Percentiles rank a stretch among this genome's conserved stretches.
Evolutionary conservation across 2,797 vertebrate genomes (phyloP).

Genomic region (Poeciliopsis turneri): DNA sequence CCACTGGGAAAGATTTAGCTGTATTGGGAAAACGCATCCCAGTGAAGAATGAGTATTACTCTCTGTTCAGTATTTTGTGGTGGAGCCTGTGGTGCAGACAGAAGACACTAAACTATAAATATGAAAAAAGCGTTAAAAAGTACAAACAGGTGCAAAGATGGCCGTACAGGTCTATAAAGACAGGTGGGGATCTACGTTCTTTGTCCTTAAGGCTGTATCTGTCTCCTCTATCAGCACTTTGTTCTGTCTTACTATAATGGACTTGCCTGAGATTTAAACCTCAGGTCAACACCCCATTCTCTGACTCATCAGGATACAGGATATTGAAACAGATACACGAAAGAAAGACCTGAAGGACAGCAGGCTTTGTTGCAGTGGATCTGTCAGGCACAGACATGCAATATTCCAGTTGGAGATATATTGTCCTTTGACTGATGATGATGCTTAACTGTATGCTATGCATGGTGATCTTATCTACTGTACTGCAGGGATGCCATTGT

Average conservation of each 20-base stretch:
- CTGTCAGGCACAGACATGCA: slow-evolving; percentile 36
- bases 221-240: slow-evolving; percentile 66
- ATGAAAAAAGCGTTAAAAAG: slow-evolving; percentile 22
- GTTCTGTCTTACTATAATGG: slow-evolving; percentile 72
- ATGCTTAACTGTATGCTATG: slow-evolving; percentile 38
- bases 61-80: slow-evolving; percentile 40
- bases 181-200: slow-evolving; percentile 67
- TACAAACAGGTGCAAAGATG: slow-evolving; percentile 35
- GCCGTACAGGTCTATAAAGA: slow-evolving; percentile 54
- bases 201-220: slow-evolving; percentile 71
- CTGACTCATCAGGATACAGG: slow-evolving; percentile 72
- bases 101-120: slow-evolving; percentile 17
- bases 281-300: slow-evolving; percentile 65
- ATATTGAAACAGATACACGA: slow-evolving; percentile 79
- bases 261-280: slow-evolving; percentile 72
- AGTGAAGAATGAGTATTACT: slow-evolving; percentile 64
- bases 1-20: slow-evolving; percentile 68
- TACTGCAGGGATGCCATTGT: slow-evolving; percentile 19
- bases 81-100: slow-evolving; percentile 48
- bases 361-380: slow-evolving; percentile 52
- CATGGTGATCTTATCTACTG: slow-evolving; percentile 52
- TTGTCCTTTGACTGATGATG: slow-evolving; percentile 58
- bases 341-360: slow-evolving; percentile 58
- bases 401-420: slow-evolving; percentile 52
- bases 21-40: slow-evolving; percentile 53